Evolutionary conservation across 2,797 vertebrate species (phyloP).

Genomic region (Phalanger gymnotis): DNA sequence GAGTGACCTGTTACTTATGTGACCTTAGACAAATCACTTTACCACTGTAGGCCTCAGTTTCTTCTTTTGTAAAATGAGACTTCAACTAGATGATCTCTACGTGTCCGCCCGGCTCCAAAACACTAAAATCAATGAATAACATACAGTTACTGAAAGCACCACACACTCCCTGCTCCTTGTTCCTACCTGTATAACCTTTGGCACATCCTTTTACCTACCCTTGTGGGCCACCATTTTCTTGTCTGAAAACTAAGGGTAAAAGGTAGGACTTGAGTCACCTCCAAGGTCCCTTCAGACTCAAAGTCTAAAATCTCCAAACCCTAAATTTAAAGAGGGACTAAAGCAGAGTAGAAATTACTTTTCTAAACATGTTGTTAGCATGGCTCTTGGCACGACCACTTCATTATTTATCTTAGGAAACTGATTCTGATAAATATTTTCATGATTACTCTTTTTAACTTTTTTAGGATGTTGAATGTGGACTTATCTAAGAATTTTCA

Average conservation of each 20-base stretch:
- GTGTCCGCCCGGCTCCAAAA: background rate
- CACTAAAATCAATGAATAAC: background rate
- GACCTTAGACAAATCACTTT: background rate
- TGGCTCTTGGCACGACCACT: background rate
- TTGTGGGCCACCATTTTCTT: background rate
- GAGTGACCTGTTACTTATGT: background rate
- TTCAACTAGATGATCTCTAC: background rate
- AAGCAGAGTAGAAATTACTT: constrained; percentile 7
- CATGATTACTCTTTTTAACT: constrained; percentile 23
- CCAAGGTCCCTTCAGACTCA: background rate
- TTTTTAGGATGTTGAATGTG: background rate
- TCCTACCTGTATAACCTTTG: background rate
- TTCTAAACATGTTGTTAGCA: background rate
- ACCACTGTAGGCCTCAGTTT: background rate
- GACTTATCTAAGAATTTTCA: constrained; percentile 28
- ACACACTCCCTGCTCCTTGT: background rate
- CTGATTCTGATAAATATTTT: constrained; percentile 6
- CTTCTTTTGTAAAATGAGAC: background rate
- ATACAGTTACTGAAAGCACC: background rate
- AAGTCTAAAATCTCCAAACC: background rate
- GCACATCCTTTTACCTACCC: background rate
- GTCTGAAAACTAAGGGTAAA: background rate
- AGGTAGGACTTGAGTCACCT: background rate
- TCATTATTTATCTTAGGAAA: constrained; percentile 27
- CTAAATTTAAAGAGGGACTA: background rate